These are phyloP conservation scores for Coreius guichenoti DNA, from an alignment of 2,797 vertebrate species.

Conservation along the genomic window DNA sequence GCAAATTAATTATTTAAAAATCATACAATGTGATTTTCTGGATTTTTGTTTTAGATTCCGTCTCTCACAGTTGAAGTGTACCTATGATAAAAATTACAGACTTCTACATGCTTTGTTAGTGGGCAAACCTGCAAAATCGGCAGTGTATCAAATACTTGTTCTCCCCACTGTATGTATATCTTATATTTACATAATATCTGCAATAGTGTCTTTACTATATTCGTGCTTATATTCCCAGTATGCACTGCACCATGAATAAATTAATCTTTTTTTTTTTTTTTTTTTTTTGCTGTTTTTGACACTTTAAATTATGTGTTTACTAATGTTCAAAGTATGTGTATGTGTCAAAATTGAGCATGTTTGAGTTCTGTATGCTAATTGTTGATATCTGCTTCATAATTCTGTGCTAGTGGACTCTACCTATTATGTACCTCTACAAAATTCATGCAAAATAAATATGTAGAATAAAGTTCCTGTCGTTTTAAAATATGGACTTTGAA, in stretches of 20 bases:
- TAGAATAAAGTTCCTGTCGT: neutral
- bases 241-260: neutral
- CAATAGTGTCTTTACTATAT: neutral
- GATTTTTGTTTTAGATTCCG: too few relatives aligned
- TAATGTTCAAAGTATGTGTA: neutral
- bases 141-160: too few relatives aligned
- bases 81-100: too few relatives aligned
- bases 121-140: too few relatives aligned
- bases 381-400: neutral
- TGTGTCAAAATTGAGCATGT: too few relatives aligned
- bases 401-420: neutral
- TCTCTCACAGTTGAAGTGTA: too few relatives aligned
- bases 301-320: neutral
- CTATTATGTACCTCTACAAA: neutral
- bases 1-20: too few relatives aligned
- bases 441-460: neutral
- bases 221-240: neutral
- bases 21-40: too few relatives aligned
- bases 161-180: too few relatives aligned
- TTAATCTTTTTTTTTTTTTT: too few relatives aligned
- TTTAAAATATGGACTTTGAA: too few relatives aligned
- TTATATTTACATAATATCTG: neutral
- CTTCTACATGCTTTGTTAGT: too few relatives aligned
- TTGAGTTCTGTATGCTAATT: neutral
- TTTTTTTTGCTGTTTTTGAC: neutral